Conservation (phyloP, 1,140 invertebrate species). For the Branchinecta lindahli region DNA sequence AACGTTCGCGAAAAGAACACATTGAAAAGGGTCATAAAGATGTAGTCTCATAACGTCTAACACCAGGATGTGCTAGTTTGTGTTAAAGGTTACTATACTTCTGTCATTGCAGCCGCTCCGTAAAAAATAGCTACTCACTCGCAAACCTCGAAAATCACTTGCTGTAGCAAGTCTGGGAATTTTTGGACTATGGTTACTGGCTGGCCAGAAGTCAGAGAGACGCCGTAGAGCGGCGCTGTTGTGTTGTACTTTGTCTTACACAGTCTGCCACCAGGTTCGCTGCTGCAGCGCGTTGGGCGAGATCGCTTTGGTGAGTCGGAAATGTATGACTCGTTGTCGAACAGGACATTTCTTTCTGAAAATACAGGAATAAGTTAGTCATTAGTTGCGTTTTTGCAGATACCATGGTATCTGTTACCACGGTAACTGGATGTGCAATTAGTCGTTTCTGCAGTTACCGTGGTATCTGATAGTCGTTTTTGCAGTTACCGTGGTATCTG, state of each 20-base stretch:
- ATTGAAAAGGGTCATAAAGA: too few species aligned
- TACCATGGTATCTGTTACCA: too few species aligned
- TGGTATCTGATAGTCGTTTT: too few species aligned
- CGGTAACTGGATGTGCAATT: too few species aligned
- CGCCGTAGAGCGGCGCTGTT: conserved; percentile 80
- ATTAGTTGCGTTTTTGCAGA: too few species aligned
- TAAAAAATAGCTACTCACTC: conserved; percentile 38
- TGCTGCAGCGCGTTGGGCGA: conserved; percentile 18
- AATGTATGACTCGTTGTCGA: conserved; percentile 17
- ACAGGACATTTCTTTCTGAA: conserved; percentile 16
- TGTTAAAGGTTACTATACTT: too few species aligned
- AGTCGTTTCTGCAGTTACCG: too few species aligned
- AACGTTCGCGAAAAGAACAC: too few species aligned
- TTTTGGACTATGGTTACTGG: conserved; percentile 86
- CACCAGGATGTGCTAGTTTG: too few species aligned
- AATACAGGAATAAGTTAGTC: conserved; percentile 15
- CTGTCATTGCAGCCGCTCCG: too few species aligned
- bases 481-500: too few species aligned
- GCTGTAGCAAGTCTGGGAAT: conserved; percentile 80
- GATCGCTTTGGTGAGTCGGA: conserved; percentile 15
- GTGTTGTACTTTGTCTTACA: conserved; percentile 79
- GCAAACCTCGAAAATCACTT: conserved; percentile 80
- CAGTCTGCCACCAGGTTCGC: conserved; percentile 45
- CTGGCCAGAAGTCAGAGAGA: conserved; percentile 74
- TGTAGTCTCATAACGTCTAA: too few species aligned